A percentile compares a stretch with the other conserved stretches of the same genome.
Evolutionary conservation across 2,797 vertebrate genomes (phyloP).

Genomic region (Poecile montanus): DNA sequence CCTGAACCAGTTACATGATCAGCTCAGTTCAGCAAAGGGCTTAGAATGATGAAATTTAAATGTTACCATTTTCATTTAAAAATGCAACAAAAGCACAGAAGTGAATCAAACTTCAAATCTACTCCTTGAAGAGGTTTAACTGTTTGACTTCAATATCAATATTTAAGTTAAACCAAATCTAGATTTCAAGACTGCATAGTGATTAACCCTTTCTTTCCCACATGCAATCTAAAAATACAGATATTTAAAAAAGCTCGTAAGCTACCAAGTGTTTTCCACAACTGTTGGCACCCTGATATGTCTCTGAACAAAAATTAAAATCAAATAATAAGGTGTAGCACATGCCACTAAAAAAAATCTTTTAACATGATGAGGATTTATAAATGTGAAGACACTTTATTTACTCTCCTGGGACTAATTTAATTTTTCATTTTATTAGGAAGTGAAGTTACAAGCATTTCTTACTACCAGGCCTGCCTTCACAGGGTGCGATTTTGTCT

Average conservation of each 20-base stretch:
- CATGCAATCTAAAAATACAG: neutral
- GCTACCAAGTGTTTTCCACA: neutral
- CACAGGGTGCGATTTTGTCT: neutral
- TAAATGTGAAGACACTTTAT: neutral
- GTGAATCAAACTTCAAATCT: neutral
- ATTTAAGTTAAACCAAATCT: neutral
- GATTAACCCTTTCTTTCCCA: neutral
- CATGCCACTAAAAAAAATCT: neutral
- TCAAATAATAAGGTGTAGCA: neutral
- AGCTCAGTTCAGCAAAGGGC: neutral
- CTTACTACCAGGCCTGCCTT: neutral
- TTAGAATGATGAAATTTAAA: neutral
- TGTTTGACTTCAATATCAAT: neutral
- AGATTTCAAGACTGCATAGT: neutral
- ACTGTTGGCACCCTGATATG: neutral
- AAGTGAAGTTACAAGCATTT: neutral
- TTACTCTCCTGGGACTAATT: neutral
- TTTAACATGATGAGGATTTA: neutral
- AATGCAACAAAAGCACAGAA: neutral
- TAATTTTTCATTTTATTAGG: neutral
- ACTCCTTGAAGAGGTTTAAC: neutral
- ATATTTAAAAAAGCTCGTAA: neutral
- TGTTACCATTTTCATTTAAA: neutral
- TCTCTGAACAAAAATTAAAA: neutral
- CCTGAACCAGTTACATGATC: neutral